A percentile compares a stretch with the other conserved stretches of the same genome.
Conservation (phyloP, 2,888 invertebrate species). For the Salticus scenicus region DNA sequence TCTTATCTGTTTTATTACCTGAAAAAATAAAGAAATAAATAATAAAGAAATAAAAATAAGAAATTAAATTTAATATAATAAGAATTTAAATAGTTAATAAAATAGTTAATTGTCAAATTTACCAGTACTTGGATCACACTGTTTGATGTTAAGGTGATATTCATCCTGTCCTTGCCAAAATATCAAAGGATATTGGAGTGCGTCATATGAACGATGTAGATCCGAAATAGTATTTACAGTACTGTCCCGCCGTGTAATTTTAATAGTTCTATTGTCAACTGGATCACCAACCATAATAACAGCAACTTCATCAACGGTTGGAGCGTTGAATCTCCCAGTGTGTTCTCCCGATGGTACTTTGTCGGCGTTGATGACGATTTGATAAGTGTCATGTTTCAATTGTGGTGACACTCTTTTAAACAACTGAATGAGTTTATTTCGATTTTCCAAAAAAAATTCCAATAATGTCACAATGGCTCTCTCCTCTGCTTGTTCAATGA, state of each 20-base stretch:
- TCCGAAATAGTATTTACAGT: conserved; percentile 73
- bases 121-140: not conserved
- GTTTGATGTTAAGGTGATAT: conserved; percentile 29
- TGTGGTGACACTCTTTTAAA: conserved; percentile 48
- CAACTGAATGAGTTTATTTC: conserved; percentile 15
- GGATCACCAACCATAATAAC: conserved; percentile 71
- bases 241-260: conserved; percentile 73
- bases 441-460: not conserved
- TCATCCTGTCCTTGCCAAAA: conserved; percentile 72
- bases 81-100: no score
- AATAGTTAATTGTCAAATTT: no score
- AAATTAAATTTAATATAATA: not conserved
- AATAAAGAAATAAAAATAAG: not conserved
- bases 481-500: not conserved
- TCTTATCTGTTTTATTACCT: no score
- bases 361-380: conserved; percentile 63
- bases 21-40: no score
- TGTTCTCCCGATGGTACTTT: conserved; percentile 56
- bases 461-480: not conserved
- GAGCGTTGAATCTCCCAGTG: conserved; percentile 69
- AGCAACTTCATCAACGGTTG: conserved; percentile 71
- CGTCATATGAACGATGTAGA: conserved; percentile 74
- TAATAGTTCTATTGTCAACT: conserved; percentile 69
- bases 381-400: conserved; percentile 50
- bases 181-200: conserved; percentile 76